A percentile compares a stretch with the other conserved stretches of the same genome.
Conservation (phyloP, 2,888 invertebrate genomes). For the Penaeus monodon region DNA sequence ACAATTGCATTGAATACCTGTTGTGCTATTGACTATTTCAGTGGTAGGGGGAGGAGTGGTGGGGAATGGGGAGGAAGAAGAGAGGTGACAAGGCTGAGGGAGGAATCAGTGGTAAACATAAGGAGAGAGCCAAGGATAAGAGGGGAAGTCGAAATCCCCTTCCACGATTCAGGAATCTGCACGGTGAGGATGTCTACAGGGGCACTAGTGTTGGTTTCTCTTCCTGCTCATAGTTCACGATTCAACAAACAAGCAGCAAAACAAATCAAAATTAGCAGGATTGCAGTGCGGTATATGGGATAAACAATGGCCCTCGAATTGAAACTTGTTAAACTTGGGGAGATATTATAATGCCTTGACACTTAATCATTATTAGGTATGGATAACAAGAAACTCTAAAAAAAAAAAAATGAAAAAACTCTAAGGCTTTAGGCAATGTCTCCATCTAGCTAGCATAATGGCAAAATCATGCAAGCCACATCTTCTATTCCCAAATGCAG, state of each 20-base stretch:
- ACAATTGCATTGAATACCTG: background rate
- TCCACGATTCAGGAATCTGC: constrained; percentile 5
- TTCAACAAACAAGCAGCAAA: constrained; percentile 27
- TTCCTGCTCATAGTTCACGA: background rate
- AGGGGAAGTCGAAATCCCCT: background rate
- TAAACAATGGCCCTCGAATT: constrained; percentile 2
- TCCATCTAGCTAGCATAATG: constrained; percentile 3
- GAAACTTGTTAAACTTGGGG: background rate
- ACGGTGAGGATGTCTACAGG: constrained; percentile 5
- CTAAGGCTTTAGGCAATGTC: background rate
- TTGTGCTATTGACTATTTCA: background rate
- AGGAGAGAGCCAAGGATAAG: background rate
- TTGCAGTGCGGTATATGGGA: background rate
- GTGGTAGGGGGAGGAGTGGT: background rate
- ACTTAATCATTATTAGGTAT: background rate
- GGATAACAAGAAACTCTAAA: too few relatives aligned
- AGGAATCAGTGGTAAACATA: background rate
- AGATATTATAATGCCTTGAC: too few relatives aligned
- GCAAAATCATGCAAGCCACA: constrained; percentile 7
- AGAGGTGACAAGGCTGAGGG: background rate
- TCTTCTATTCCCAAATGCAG: too few relatives aligned
- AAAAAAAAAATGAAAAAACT: background rate
- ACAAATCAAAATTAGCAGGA: constrained; percentile 9
- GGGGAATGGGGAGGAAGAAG: background rate
- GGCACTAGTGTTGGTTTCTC: constrained; percentile 17